A percentile compares a stretch with the other conserved stretches of the same genome.
Evolutionary conservation across 2,113 vertebrate species (phyloP).

Genomic region (Charina bottae): DNA sequence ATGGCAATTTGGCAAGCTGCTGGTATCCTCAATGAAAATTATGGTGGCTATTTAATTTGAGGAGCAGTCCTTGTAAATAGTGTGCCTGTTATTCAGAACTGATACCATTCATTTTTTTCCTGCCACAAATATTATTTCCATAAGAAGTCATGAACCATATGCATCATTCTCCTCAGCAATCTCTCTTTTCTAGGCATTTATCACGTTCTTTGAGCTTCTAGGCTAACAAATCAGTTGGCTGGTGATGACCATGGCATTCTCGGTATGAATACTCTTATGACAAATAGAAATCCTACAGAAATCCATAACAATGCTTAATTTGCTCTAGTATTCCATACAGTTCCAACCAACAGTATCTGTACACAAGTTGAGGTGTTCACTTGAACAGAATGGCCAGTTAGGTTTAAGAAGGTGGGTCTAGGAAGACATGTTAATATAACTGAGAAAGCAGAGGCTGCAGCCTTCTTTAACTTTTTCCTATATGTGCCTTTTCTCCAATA

Average conservation of each 20-base stretch:
- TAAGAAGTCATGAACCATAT: neutral
- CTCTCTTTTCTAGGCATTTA: neutral
- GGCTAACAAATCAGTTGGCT: neutral
- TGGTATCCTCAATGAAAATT: slow-evolving; percentile 20
- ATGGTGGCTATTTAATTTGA: slow-evolving; percentile 19
- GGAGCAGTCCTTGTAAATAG: neutral
- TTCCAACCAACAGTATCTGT: neutral
- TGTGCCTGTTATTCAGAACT: neutral
- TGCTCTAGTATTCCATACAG: neutral
- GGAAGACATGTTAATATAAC: neutral
- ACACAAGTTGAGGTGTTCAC: neutral
- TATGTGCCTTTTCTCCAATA: neutral
- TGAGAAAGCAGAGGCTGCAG: neutral
- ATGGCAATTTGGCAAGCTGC: slow-evolving; percentile 6
- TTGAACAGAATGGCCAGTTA: neutral
- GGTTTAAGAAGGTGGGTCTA: neutral
- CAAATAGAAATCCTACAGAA: neutral
- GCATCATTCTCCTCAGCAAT: neutral
- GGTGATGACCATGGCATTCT: neutral
- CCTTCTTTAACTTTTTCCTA: neutral
- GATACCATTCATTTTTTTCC: neutral
- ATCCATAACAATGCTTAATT: neutral
- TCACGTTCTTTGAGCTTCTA: neutral
- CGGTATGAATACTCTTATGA: neutral
- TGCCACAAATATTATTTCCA: slow-evolving; percentile 6